A percentile compares a stretch with the other conserved stretches of the same genome.
These are phyloP conservation scores for Drosophila eohydei DNA, from an alignment of 2,888 invertebrate genomes.

Conservation along the genomic window DNA sequence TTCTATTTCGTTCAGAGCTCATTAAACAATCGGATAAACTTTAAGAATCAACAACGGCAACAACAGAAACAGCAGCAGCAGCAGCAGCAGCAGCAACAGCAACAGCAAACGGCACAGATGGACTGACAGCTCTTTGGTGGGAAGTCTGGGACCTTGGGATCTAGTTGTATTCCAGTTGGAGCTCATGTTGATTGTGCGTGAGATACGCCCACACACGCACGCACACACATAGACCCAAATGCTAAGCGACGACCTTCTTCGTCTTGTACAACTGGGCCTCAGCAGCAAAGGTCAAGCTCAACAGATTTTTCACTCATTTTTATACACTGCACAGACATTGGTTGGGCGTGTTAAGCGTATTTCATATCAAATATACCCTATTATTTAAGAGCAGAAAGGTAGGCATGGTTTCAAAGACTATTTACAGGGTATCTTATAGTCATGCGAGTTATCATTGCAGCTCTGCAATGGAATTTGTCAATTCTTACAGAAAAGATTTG, in stretches of 20 bases:
- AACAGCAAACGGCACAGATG: constrained; percentile 45
- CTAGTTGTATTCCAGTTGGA: constrained; percentile 18
- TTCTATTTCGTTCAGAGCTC: constrained; percentile 73
- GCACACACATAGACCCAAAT: neutral
- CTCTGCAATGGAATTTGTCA: neutral
- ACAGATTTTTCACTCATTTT: constrained; percentile 13
- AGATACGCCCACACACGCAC: constrained; percentile 35
- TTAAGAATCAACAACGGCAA: constrained; percentile 54
- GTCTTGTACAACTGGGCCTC: neutral
- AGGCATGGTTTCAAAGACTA: neutral
- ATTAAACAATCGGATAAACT: constrained; percentile 74
- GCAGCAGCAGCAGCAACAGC: constrained; percentile 28
- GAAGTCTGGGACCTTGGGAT: constrained; percentile 24
- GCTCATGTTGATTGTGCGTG: constrained; percentile 55
- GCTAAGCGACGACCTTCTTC: neutral
- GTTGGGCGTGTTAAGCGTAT: neutral
- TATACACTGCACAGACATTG: constrained; percentile 22
- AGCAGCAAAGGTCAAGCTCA: constrained; percentile 29
- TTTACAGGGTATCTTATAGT: neutral
- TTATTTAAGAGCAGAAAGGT: neutral
- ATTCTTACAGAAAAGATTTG: neutral
- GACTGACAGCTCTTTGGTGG: constrained; percentile 46
- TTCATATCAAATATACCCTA: constrained; percentile 6
- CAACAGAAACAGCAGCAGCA: constrained; percentile 13
- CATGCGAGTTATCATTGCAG: no score